phyloP scores from a whole-genome alignment of 2,113 vertebrate species.

The Atrichornis clamosus region DNA sequence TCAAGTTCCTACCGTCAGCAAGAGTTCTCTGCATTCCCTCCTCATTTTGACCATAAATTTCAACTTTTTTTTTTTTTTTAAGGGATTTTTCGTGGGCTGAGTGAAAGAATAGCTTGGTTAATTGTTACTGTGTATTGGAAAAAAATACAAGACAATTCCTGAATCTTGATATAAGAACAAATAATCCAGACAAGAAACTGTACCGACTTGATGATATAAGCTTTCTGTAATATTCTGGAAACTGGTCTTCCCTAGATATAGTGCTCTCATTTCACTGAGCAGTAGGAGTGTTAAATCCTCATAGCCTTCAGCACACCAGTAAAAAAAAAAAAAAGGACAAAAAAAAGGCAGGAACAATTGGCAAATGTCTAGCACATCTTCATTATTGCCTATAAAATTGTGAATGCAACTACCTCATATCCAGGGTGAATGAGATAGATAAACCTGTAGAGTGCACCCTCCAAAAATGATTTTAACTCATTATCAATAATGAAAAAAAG shows the following conservation, averaged over 20 bases:
- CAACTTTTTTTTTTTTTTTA: background rate
- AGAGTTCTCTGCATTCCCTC: background rate
- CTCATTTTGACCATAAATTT: background rate
- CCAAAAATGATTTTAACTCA: constrained; percentile 57
- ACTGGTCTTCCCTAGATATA: background rate
- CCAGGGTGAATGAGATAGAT: constrained; percentile 56
- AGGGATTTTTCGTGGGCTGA: background rate
- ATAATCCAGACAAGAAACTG: background rate
- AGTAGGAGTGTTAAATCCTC: constrained; percentile 11
- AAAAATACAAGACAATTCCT: background rate
- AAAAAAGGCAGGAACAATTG: background rate
- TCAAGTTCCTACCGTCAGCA: background rate
- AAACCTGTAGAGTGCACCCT: background rate
- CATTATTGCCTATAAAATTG: constrained; percentile 56
- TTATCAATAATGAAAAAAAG: constrained; percentile 63
- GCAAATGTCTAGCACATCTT: constrained; percentile 59
- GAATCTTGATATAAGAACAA: background rate
- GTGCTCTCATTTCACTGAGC: background rate
- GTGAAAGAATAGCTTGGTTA: background rate
- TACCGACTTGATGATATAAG: background rate
- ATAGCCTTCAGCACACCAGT: background rate
- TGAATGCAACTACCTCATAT: constrained; percentile 38
- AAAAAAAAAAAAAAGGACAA: background rate
- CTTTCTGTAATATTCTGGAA: background rate
- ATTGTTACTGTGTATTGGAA: background rate